Evolutionary conservation across 2,113 vertebrate species (phyloP).

Genomic region (Poecilia latipinna): DNA sequence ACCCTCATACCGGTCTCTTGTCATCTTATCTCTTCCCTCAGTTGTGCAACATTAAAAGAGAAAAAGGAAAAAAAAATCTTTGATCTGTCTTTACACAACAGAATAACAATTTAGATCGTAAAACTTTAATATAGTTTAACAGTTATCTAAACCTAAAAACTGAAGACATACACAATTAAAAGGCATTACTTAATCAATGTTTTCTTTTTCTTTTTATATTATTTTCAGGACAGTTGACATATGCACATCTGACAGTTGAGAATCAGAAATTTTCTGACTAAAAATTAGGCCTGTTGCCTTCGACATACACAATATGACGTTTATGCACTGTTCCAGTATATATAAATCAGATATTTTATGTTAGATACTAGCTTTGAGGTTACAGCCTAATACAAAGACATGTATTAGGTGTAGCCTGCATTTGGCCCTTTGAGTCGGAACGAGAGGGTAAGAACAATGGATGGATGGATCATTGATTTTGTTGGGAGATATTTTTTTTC

Average conservation of each 20-base stretch:
- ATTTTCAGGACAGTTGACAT: not conserved
- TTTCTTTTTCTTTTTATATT: not conserved
- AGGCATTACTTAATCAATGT: not conserved
- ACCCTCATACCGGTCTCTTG: constrained; percentile 20
- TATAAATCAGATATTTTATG: not conserved
- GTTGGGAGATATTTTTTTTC: not conserved
- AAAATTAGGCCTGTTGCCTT: not conserved
- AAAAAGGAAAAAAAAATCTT: constrained; percentile 4
- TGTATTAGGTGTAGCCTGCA: not conserved
- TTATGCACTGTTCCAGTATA: not conserved
- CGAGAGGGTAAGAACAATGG: not conserved
- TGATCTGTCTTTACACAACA: constrained; percentile 54
- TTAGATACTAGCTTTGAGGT: not conserved
- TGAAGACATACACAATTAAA: not conserved
- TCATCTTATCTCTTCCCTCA: constrained; percentile 26
- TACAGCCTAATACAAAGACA: not conserved
- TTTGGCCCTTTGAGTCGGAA: not conserved
- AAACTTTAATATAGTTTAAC: constrained; percentile 53
- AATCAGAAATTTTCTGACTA: not conserved
- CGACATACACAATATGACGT: not conserved
- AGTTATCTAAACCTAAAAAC: constrained; percentile 26
- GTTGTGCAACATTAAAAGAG: constrained; percentile 39
- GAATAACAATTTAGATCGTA: constrained; percentile 45
- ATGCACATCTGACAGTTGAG: constrained; percentile 10
- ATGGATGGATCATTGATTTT: not conserved